phyloP scores from a whole-genome alignment of 2,888 invertebrate genomes.

The Andrena hattorfiana region DNA sequence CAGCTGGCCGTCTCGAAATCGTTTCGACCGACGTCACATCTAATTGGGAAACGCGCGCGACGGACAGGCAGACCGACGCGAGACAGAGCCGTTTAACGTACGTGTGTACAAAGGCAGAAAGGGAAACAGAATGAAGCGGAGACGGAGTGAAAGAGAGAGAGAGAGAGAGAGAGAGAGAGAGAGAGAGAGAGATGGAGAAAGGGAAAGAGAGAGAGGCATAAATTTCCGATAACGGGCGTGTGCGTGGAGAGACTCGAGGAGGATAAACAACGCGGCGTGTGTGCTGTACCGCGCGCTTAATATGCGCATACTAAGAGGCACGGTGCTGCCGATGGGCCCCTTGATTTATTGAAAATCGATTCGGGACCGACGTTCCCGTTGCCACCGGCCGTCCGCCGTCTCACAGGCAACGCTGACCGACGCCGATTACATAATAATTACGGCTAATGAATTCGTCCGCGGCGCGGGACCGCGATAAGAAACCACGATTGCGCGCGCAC shows the following conservation, averaged over 20 bases:
- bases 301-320: constrained; percentile 70
- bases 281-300: constrained; percentile 49
- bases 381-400: constrained; percentile 40
- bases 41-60: constrained; percentile 56
- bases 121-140: not conserved
- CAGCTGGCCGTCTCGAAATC: constrained; percentile 2
- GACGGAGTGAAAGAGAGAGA: not conserved
- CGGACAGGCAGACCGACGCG: constrained; percentile 13
- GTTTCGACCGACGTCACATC: constrained; percentile 34
- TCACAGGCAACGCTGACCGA: constrained; percentile 36
- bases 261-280: constrained; percentile 62
- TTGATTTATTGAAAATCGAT: constrained; percentile 65
- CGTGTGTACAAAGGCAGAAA: too few relatives aligned
- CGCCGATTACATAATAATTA: constrained; percentile 65
- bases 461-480: constrained; percentile 32
- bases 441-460: constrained; percentile 57
- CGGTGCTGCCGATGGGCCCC: constrained; percentile 50
- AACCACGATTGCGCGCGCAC: constrained; percentile 6
- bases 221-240: constrained; percentile 59
- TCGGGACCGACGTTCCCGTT: constrained; percentile 51
- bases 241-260: constrained; percentile 59
- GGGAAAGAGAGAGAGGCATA: constrained; percentile 36
- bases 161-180: not conserved
- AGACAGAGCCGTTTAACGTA: not conserved
- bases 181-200: constrained; percentile 5